These are phyloP conservation scores for Philonicus albiceps DNA, from an alignment of 2,888 invertebrate species.

Conservation along the genomic window DNA sequence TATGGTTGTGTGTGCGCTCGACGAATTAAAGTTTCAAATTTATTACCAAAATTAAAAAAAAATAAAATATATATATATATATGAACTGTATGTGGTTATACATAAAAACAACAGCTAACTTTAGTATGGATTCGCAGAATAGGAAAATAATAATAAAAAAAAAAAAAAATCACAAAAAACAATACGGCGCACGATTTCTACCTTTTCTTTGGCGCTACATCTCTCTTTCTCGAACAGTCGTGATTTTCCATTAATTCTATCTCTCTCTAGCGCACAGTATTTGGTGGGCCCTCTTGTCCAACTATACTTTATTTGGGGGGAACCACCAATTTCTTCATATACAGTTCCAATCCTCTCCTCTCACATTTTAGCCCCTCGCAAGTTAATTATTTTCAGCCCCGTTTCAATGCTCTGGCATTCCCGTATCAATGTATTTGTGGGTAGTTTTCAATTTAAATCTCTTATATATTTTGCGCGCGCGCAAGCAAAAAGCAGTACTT, in stretches of 20 bases:
- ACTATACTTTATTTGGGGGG: background rate
- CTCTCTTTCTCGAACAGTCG: background rate
- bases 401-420: background rate
- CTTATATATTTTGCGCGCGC: conserved; percentile 22
- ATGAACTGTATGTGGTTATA: background rate
- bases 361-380: background rate
- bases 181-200: conserved; percentile 34
- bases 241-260: background rate
- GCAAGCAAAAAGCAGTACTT: background rate
- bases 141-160: background rate
- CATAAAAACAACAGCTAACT: background rate
- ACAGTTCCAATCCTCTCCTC: conserved; percentile 13
- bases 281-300: background rate
- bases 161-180: background rate
- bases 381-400: conserved; percentile 33
- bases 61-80: background rate
- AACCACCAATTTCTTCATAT: conserved; percentile 12
- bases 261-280: background rate
- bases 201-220: conserved; percentile 9
- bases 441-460: background rate
- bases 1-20: conserved; percentile 26
- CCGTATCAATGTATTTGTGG: background rate
- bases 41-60: background rate
- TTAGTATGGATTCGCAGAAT: background rate
- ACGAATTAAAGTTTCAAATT: conserved; percentile 32